Evolutionary conservation across 1,140 invertebrate genomes (phyloP), one percentile per base, ranked within the genome.

Genomic region (Eupeodes corollae): DNA sequence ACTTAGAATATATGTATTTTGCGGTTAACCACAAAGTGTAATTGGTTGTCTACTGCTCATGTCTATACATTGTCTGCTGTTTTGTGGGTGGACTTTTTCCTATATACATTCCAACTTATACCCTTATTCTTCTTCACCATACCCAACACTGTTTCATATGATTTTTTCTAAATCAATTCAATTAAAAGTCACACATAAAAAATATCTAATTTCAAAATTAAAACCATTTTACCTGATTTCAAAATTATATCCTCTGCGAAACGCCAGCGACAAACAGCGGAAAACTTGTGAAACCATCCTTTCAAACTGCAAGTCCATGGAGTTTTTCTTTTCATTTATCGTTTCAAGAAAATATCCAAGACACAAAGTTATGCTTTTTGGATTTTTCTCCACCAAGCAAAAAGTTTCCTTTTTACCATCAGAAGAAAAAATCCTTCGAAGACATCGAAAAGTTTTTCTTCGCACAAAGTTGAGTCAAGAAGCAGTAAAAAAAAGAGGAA

Each of bases 21-120:
- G 63, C 61, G 63, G 63, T 67, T 67, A 67, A 67, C 63, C 63
- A 55, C 63, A 67, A 67, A 64, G 62, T 65, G 66, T 67, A 67
- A 67, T 67, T 67, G 63, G 63, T 64, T 56, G 59, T 63, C 56
- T 58, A 59, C 59, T 37, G 32, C 30, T 34, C 33, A 48, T 48
- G 32, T 21, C 30, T 31, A 26, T 18, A 42, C 31, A 30, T 42
- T 26, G 9, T 26, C 8, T 26, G 3, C 3, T 26, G 21, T 26
- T 26, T 26, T 26, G 21, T 26, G 21, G 21, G 21, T 26, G 21
- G 21, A 26, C 21, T 26, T 26, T 26, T 26, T 26, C 3, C 8
- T 8, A 26, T 26, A 26, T 26, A 26, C 8, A 26, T 26, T 26
- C 8, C 3, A 5, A 5, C 21, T 3, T 26, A 26, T 5, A 5